A percentile compares a stretch with the other conserved stretches of the same genome.
Evolutionary conservation across 2,888 invertebrate genomes (phyloP).

Genomic region (Harpalus rubripes): DNA sequence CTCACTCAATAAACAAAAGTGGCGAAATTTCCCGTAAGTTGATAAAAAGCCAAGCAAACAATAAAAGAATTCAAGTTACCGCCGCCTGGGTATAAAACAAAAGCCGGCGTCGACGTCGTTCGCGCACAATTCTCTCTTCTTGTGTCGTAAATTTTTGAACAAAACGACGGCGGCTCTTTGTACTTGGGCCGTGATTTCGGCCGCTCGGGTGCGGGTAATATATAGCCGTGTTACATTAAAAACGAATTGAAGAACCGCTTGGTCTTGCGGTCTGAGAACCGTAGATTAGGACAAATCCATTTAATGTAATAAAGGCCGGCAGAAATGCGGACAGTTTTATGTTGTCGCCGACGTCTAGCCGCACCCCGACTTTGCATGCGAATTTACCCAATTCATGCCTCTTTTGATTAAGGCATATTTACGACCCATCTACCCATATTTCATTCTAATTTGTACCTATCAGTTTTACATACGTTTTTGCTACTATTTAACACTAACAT

Average conservation of each 20-base stretch:
- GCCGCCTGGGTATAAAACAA: conserved; percentile 57
- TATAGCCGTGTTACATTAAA: conserved; percentile 61
- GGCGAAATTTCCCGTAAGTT: conserved; percentile 43
- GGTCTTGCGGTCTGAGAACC: conserved; percentile 59
- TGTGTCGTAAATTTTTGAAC: conserved; percentile 62
- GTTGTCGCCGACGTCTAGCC: conserved; percentile 23
- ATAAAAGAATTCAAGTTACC: conserved; percentile 51
- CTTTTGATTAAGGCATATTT: not conserved
- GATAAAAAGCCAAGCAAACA: conserved; percentile 51
- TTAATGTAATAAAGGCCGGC: conserved; percentile 74
- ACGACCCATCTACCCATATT: not conserved
- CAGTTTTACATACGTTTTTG: too few relatives aligned
- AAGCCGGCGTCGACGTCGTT: conserved; percentile 47
- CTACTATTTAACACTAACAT: too few relatives aligned
- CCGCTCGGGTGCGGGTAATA: conserved; percentile 46
- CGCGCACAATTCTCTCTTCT: conserved; percentile 40
- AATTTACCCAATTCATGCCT: not conserved
- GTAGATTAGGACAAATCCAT: conserved; percentile 75
- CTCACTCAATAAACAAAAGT: conserved; percentile 54
- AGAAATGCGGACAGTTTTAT: conserved; percentile 74
- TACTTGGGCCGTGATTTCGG: conserved; percentile 45
- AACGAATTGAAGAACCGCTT: conserved; percentile 62
- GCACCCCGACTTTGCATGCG: not conserved
- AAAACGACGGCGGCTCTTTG: conserved; percentile 60
- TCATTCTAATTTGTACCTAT: not conserved